Base-by-base conservation (phyloP, 1,140 invertebrate genomes). In the Meloidogyne exigua region DNA sequence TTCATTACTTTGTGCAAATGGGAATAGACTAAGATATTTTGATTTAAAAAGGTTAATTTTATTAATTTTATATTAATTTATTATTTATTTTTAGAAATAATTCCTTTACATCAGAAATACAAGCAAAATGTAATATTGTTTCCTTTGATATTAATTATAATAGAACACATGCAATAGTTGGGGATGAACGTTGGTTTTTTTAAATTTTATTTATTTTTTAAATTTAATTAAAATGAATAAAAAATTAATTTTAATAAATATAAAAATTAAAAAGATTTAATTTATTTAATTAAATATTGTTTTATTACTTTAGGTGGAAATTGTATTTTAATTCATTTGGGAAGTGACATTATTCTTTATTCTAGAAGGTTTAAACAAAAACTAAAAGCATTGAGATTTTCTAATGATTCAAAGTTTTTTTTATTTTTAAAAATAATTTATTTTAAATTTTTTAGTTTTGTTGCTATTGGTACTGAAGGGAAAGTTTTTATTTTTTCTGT, bases 161-260 rank as follows among this genome's bases (percentile, higher is more conserved):
- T 21, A 79, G 79, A 57, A 81, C 72, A 57, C 79, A 80, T 72
- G 79, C 79, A 18, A 69, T 80, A n/a, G 62, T 81, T 42, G 72
- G 78, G 13, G 76, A 74, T 28, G 71, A 80, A 65, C 28, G 76
- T 68, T 36, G 0, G 70, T 76, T 49, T n/a, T n/a, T n/a, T n/a
- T n/a, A n/a, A n/a, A n/a, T n/a, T n/a, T n/a, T n/a, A n/a, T n/a
- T n/a, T n/a, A n/a, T n/a, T n/a, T n/a, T n/a, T n/a, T n/a, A n/a
- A 44, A 15, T 42, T 18, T 49, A 49, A 49, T 49, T 49, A 18
- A n/a, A n/a, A n/a, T 57, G n/a, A 57, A n/a, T n/a, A 18, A 18
- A 18, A 49, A 49, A 49, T 44, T n/a, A n/a, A n/a, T n/a, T n/a
- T n/a, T n/a, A n/a, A n/a, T n/a, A n/a, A n/a, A n/a, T n/a, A n/a